A percentile compares a stretch with the other conserved stretches of the same genome.
These are phyloP conservation scores for Thamnaconus septentrionalis DNA, from an alignment of 2,113 vertebrate species.

Conservation along the genomic window DNA sequence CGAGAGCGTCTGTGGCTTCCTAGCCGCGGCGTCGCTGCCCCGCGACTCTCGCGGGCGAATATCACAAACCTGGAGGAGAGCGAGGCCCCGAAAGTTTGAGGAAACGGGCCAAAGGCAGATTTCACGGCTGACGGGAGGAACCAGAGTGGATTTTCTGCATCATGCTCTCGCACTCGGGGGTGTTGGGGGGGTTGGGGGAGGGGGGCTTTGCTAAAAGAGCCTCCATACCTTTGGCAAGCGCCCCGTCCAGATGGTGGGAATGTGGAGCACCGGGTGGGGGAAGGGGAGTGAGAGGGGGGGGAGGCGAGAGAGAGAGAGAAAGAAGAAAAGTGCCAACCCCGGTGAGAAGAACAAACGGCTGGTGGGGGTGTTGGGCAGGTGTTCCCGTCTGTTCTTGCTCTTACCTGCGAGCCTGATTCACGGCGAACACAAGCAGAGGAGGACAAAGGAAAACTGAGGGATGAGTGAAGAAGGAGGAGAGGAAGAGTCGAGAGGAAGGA, in stretches of 20 bases:
- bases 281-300: constrained; percentile 27
- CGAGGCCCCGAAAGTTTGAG: constrained; percentile 20
- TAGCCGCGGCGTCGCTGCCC: constrained; percentile 8
- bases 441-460: background rate
- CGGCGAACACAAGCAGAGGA: background rate
- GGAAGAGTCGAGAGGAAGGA: background rate
- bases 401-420: constrained; percentile 44
- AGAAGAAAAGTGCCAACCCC: constrained; percentile 17
- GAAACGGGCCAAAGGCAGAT: constrained; percentile 31
- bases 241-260: constrained; percentile 73
- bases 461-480: background rate
- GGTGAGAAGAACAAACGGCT: constrained; percentile 59
- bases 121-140: constrained; percentile 61
- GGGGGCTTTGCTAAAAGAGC: constrained; percentile 49
- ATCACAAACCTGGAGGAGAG: constrained; percentile 28
- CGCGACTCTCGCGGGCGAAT: constrained; percentile 25
- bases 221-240: constrained; percentile 71
- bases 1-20: constrained; percentile 16
- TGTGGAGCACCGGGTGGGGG: constrained; percentile 65
- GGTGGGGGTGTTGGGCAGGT: constrained; percentile 15
- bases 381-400: constrained; percentile 36
- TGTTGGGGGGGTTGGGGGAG: background rate
- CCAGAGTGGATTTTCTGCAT: constrained; percentile 69
- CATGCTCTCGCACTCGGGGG: constrained; percentile 48
- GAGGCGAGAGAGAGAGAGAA: constrained; percentile 50